phyloP scores from a whole-genome alignment of 2,113 vertebrate genomes.

The Echinops telfairi region DNA sequence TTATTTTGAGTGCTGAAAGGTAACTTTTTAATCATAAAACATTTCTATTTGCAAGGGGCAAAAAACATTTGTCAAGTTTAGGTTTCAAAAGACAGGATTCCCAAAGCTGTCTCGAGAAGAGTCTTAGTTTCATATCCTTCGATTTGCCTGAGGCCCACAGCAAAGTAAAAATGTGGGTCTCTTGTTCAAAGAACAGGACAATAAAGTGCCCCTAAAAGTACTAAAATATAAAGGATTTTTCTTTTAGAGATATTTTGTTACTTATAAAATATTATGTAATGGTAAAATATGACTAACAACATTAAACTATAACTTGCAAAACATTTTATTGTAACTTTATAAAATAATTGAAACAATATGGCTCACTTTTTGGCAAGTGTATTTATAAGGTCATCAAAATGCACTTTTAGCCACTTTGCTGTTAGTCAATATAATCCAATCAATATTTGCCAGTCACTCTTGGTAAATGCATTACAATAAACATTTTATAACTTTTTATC shows the following conservation, averaged over 20 bases:
- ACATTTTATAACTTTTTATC: constrained; percentile 27
- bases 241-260: constrained; percentile 19
- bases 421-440: background rate
- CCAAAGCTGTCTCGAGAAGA: background rate
- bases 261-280: background rate
- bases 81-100: background rate
- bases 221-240: background rate
- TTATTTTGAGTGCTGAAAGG: background rate
- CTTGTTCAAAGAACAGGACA: background rate
- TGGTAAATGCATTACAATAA: background rate
- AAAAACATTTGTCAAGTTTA: background rate
- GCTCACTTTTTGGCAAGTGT: background rate
- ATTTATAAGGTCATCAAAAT: background rate
- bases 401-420: background rate
- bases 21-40: constrained; percentile 28
- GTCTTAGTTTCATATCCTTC: background rate
- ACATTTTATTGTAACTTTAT: background rate
- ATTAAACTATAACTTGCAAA: background rate
- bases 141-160: background rate
- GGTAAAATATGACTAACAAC: background rate
- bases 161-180: background rate
- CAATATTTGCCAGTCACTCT: background rate
- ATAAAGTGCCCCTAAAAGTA: background rate
- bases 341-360: background rate
- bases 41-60: background rate